Conservation (phyloP, 2,113 vertebrate genomes). For the Callionymus lyra region DNA sequence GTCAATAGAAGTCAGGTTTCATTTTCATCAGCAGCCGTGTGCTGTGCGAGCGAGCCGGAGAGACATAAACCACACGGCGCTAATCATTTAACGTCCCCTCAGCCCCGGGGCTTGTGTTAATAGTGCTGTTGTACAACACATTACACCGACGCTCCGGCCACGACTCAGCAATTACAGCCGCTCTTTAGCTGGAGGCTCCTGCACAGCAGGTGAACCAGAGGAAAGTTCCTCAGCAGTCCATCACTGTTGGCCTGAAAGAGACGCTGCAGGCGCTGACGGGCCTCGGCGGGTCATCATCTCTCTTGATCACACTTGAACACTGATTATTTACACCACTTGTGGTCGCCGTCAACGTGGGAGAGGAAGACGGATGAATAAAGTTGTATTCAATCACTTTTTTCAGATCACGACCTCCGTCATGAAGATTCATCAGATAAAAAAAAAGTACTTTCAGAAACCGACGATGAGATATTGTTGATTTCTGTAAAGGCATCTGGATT, state of each 20-base stretch:
- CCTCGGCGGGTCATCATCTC: too few species aligned
- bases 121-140: slow-evolving; percentile 84
- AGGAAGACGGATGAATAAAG: too few species aligned
- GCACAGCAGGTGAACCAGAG: slow-evolving; percentile 50
- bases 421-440: too few species aligned
- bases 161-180: slow-evolving; percentile 78
- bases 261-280: not conserved
- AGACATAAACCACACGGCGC: slow-evolving; percentile 58
- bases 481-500: too few species aligned
- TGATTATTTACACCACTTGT: too few species aligned
- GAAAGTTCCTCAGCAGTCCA: slow-evolving; percentile 59
- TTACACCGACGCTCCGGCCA: slow-evolving; percentile 64
- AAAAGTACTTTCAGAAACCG: too few species aligned
- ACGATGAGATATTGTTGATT: too few species aligned
- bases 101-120: slow-evolving; percentile 81
- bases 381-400: too few species aligned
- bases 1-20: slow-evolving; percentile 1
- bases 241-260: not conserved
- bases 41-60: slow-evolving; percentile 21
- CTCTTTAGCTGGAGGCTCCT: slow-evolving; percentile 79
- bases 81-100: slow-evolving; percentile 64
- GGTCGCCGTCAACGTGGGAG: too few species aligned
- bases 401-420: too few species aligned
- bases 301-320: too few species aligned
- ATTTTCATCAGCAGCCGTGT: not conserved